phyloP scores from a whole-genome alignment of 1,140 invertebrate species.

The Drepana arcuata region DNA sequence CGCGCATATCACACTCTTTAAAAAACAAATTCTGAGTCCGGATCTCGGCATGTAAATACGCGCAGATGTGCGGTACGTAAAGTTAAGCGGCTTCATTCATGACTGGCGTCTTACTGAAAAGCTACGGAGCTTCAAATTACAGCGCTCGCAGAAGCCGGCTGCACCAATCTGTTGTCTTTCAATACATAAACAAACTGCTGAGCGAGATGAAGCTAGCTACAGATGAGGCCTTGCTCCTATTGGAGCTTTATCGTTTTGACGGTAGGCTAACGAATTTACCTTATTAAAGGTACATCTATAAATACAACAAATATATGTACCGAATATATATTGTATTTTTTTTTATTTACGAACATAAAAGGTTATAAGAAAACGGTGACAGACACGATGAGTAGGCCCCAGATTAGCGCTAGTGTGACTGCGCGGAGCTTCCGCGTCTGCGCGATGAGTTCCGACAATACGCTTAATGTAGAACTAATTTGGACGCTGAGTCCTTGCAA shows the following conservation, averaged over 20 bases:
- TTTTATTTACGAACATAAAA: conserved; percentile 1
- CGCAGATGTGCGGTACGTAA: neutral
- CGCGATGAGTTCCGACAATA: conserved; percentile 33
- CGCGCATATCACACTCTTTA: conserved; percentile 12
- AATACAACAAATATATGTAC: no score
- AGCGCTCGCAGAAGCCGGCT: conserved; percentile 41
- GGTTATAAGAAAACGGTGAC: neutral
- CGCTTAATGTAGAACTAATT: conserved; percentile 28
- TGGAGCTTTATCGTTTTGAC: neutral
- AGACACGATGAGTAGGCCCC: conserved; percentile 21
- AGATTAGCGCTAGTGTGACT: conserved; percentile 55
- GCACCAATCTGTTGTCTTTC: conserved; percentile 64
- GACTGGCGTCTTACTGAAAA: conserved; percentile 34
- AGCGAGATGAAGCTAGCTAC: conserved; percentile 54
- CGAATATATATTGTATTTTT: conserved; percentile 2
- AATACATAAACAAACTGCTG: conserved; percentile 66
- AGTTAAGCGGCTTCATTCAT: conserved; percentile 31
- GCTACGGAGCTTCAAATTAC: conserved; percentile 32
- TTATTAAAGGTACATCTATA: conserved; percentile 1
- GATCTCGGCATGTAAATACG: neutral
- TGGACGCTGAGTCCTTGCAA: conserved; percentile 37
- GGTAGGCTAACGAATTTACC: neutral
- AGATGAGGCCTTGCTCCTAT: conserved; percentile 14
- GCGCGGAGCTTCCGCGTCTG: conserved; percentile 56
- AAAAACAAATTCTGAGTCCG: conserved; percentile 2